Evolutionary conservation across 2,797 vertebrate genomes (phyloP), one percentile per base, ranked within the genome.

Genomic region (Poeciliopsis turneri): DNA sequence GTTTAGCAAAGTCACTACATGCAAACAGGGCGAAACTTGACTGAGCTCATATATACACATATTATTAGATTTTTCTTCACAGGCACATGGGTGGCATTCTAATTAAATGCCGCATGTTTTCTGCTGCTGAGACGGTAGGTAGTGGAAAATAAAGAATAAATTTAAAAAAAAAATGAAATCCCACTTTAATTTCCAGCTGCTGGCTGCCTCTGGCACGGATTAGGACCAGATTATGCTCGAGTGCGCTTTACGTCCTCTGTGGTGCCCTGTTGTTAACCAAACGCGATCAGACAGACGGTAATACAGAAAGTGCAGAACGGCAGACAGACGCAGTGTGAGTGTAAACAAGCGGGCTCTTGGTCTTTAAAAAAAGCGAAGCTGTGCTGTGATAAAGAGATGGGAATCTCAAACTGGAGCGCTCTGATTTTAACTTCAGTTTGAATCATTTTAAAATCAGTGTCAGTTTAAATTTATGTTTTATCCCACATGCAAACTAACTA

Each of bases 131-230:
- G 51, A 41, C 25, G 43, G 59, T 77, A 83, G 81, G 76, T 76
- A 73, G 79, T 81, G 83, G 20, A 53, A 53, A 82, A 80, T 57
- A 77, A 79, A 73, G 69, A 77, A 84, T 75, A 79, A 73, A 74
- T n/a, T n/a, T 82, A 79, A 51, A 77, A 78, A 71, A 79, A 75
- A 73, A 78, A 84, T 85, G 30, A 87, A 88, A 86, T 82, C 80
- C 41, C 41, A 49, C 82, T 88, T 89, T 87, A 86, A 86, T 93
- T 87, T 91, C 84, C 89, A 90, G 85, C 87, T 91, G 87, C 87
- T 84, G 78, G 55, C 64, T 49, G 87, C 91, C 92, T 77, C 84
- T 78, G 86, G 92, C 89, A 82, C 81, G 86, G 88, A 93, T 94
- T 93, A 90, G 81, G 82, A 83, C 84, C 87, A 87, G 84, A 88